Evolutionary conservation across 2,888 invertebrate species (phyloP), one percentile per base, ranked within the genome.

Genomic region (Mythimna vitellina): DNA sequence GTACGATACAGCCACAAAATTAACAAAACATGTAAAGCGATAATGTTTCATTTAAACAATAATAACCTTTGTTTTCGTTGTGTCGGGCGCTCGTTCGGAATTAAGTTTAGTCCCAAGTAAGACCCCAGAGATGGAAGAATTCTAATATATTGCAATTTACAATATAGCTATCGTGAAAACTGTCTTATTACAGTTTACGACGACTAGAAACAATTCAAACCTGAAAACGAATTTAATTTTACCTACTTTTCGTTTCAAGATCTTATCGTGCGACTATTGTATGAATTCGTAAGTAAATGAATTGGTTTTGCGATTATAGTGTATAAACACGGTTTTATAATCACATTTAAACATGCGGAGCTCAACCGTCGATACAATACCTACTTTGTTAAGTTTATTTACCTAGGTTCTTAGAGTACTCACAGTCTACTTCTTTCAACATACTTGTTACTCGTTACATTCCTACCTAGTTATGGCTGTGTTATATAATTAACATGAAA

Each of bases 11-110:
- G 25, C 64, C 58, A 60, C 77, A 70, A 85, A 80, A 80, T 80
- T 78, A 85, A 81, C 72, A 76, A 73, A 81, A 76, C 72, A 61
- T 73, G 65, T 72, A 69, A 75, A 73, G 68, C 77, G 65, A 85
- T 76, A 78, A 70, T 70, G 61, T 74, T 83, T 73, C 61, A 66
- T 76, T 80, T 73, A 65, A 73, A 80, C 74, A 29, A n/a, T n/a
- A 80, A 83, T 62, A 73, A 73, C 70, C 68, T 78, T 77, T 77
- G 74, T 84, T 56, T 71, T 66, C 57, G 35, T 62, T 53, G 29
- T 62, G 53, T 58, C 57, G 53, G 53, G 58, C 57, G 63, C 25
- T 73, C 60, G 63, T 65, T 72, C 60, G 9, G 38, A 72, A 72
- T 81, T 62, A 53, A 56, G 32, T 83, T 70, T 22, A 67, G 32